Percentiles rank a stretch among this genome's conserved stretches.
These are phyloP conservation scores for Trichogramma pretiosum DNA, from an alignment of 1,140 invertebrate species.

Conservation along the genomic window DNA sequence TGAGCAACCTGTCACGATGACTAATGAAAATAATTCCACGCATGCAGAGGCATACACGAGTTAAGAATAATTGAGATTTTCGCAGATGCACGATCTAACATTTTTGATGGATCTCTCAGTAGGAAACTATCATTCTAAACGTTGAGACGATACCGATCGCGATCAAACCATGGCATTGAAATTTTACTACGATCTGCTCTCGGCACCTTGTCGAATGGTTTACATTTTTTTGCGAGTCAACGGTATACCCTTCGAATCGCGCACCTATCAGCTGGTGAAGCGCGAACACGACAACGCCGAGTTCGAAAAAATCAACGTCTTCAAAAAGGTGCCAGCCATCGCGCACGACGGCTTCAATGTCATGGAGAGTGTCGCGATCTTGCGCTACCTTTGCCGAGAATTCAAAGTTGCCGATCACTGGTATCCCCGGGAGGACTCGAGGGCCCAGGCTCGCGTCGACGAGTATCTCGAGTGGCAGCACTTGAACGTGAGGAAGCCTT, in stretches of 20 bases:
- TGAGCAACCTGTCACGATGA: no score
- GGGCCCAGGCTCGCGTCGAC: conserved; percentile 64
- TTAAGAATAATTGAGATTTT: no score
- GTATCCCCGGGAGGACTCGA: conserved; percentile 64
- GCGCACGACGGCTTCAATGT: background rate
- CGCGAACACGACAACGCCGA: conserved; percentile 66
- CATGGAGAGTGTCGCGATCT: conserved; percentile 58
- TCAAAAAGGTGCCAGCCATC: background rate
- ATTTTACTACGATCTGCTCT: conserved; percentile 60
- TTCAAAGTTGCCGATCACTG: conserved; percentile 53
- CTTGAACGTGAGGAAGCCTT: conserved; percentile 58
- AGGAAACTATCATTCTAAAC: no score
- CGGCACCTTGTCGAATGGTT: conserved; percentile 60
- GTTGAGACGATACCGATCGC: no score
- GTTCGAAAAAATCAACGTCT: conserved; percentile 33
- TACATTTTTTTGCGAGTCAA: conserved; percentile 57
- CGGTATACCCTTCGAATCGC: conserved; percentile 53
- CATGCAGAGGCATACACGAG: no score
- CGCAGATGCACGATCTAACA: no score
- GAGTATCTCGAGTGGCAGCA: conserved; percentile 88
- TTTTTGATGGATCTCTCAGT: no score
- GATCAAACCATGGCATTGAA: conserved; percentile 49
- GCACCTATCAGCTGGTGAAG: conserved; percentile 52
- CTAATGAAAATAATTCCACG: no score
- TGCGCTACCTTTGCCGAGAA: conserved; percentile 53